Conservation (phyloP, 2,113 vertebrate species). For the Drymodes brunneopygia region DNA sequence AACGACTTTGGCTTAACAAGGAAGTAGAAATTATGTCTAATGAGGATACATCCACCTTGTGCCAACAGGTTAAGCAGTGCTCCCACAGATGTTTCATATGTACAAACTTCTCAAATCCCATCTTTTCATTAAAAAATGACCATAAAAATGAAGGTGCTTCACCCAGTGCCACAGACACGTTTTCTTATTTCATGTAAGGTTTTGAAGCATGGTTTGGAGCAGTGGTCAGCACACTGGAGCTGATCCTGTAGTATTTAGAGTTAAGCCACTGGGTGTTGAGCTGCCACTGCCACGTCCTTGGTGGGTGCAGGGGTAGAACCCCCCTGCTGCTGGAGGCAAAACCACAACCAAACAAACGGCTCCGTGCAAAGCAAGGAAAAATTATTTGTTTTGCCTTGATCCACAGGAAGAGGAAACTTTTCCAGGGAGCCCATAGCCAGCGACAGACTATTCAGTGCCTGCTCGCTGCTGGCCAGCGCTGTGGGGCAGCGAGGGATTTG, state of each 20-base stretch:
- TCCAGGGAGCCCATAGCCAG: not conserved
- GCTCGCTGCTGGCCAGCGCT: accelerated
- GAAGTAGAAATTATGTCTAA: not conserved
- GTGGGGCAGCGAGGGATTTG: not conserved
- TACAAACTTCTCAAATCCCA: not conserved
- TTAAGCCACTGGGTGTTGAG: not conserved
- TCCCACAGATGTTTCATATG: not conserved
- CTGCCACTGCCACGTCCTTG: not conserved
- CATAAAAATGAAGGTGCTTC: not conserved
- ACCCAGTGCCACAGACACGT: not conserved
- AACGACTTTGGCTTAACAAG: not conserved
- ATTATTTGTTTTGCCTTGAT: not conserved
- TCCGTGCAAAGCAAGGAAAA: not conserved
- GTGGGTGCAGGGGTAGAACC: not conserved
- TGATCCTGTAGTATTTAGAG: not conserved
- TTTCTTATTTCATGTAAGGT: not conserved
- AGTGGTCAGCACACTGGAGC: not conserved
- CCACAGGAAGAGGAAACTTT: not conserved
- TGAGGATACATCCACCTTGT: not conserved
- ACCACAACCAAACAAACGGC: not conserved
- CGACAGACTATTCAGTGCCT: not conserved
- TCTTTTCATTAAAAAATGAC: not conserved
- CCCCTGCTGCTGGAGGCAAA: not conserved
- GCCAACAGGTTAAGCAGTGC: not conserved
- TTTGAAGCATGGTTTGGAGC: not conserved